Percentiles rank a stretch among this genome's conserved stretches.
These are phyloP conservation scores for Pseudococcus longispinus DNA, from an alignment of 2,888 invertebrate genomes.

Conservation along the genomic window DNA sequence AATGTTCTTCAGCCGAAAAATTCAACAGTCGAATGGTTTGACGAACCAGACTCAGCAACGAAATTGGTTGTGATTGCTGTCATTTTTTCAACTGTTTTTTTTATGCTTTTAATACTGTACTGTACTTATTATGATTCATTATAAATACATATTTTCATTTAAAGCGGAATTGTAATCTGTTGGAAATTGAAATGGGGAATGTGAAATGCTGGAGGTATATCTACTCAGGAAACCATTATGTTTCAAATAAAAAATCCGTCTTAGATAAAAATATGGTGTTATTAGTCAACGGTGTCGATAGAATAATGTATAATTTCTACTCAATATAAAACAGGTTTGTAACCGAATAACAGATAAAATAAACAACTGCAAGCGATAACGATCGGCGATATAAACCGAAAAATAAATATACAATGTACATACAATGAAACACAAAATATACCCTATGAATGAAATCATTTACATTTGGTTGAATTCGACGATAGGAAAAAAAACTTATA, in stretches of 20 bases:
- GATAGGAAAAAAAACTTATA: background rate
- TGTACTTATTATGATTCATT: too few relatives aligned
- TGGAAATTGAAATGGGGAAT: too few relatives aligned
- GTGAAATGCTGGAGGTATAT: too few relatives aligned
- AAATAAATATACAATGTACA: slow-evolving; percentile 29
- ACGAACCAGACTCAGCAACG: background rate
- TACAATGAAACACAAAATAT: background rate
- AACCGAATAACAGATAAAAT: slow-evolving; percentile 32
- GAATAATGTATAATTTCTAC: slow-evolving; percentile 24
- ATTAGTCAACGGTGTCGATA: slow-evolving; percentile 28
- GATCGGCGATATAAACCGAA: background rate
- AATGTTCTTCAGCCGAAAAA: background rate
- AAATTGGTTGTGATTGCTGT: background rate
- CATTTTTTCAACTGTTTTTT: background rate
- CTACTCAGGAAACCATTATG: too few relatives aligned
- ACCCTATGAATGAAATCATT: background rate
- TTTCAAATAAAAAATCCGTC: background rate
- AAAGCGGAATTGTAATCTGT: too few relatives aligned
- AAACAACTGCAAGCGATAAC: slow-evolving; percentile 39
- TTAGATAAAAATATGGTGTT: slow-evolving; percentile 32
- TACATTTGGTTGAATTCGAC: background rate
- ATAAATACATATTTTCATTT: too few relatives aligned
- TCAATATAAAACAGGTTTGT: slow-evolving; percentile 12
- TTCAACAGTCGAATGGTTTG: background rate
- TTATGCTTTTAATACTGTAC: too few relatives aligned